Conservation (phyloP, 35 echinoderm and acorn worm genomes). For the Apostichopus parvimensis region DNA sequence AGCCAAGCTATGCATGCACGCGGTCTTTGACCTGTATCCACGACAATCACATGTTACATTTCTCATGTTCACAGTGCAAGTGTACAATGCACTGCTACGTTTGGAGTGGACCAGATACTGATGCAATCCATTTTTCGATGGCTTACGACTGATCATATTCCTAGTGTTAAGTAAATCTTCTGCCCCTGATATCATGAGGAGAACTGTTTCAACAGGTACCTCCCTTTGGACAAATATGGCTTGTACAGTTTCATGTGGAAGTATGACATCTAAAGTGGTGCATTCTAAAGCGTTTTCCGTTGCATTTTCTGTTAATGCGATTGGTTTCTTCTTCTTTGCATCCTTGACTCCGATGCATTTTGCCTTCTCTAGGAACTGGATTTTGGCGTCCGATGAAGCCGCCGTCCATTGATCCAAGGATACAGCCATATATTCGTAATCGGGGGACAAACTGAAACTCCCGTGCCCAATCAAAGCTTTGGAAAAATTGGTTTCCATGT, state of each 20-base stretch:
- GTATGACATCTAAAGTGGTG: constrained; percentile 17
- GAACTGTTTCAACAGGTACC: neutral
- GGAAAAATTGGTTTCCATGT: constrained; percentile 26
- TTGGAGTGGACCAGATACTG: constrained; percentile 31
- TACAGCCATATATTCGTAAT: neutral
- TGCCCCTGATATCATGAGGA: neutral
- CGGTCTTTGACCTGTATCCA: constrained; percentile 10
- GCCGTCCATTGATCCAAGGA: constrained; percentile 16
- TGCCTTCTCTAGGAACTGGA: neutral
- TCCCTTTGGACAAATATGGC: neutral
- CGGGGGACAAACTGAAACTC: constrained; percentile 12
- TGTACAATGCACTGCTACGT: neutral
- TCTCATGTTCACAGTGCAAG: constrained; percentile 9
- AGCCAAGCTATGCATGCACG: constrained; percentile 2
- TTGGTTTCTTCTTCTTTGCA: constrained; percentile 12
- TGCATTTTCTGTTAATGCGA: neutral
- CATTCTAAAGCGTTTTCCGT: neutral
- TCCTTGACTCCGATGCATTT: neutral
- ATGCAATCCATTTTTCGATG: neutral
- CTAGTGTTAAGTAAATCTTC: constrained; percentile 16
- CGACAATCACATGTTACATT: constrained; percentile 39
- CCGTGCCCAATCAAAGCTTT: constrained; percentile 27
- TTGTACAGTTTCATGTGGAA: constrained; percentile 3
- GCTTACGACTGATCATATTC: neutral
- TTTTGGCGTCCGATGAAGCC: constrained; percentile 7